Evolutionary conservation across 2,113 vertebrate species (phyloP), one percentile per base, ranked within the genome.

Genomic region (Piprites chloris): DNA sequence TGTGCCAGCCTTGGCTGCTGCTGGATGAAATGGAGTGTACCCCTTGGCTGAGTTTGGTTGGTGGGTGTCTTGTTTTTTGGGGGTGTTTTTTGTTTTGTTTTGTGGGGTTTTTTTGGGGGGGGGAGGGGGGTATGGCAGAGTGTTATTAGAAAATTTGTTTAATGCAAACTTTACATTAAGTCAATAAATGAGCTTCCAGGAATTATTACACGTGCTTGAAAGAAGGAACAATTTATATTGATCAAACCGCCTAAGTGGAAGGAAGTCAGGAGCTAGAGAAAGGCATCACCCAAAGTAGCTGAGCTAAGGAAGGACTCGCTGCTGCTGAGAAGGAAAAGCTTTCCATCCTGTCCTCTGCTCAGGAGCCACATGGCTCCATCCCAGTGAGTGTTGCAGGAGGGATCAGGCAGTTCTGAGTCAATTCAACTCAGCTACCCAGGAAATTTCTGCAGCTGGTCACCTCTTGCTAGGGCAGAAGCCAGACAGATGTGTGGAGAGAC

Each of bases 181-280:
- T 19, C 62, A 62, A 50, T 67, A 41, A 93, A 85, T 30, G 35
- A 75, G 3, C 5, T 66, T 23, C 24, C 46, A 46, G n/a, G 37
- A n/a, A n/a, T n/a, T 2, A 1, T 59, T 27, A n/a, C 5, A 8
- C 2, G 2, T 8, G 4, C 32, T 46, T 9, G 26, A 71, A 85
- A 63, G 56, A 37, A 26, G 2, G 13, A 30, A 33, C 12, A 14
- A 16, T 2, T 28, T n/a, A 2, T 7, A 26, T 3, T 18, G 55
- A 6, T 50, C n/a, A 8, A 53, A 23, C 5, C 5, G 12, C 1
- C 0, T 14, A 23, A 33, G 11, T 8, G 44, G 22, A 20, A 59
- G 56, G 20, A 71, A 44, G 7, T 4, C 4, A 2, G 9, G 49
- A 46, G 10, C 20, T 14, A 18, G 30, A 16, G 19, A 24, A 62